Evolutionary conservation across 2,113 vertebrate genomes (phyloP).

Genomic region (Arvicanthis niloticus): DNA sequence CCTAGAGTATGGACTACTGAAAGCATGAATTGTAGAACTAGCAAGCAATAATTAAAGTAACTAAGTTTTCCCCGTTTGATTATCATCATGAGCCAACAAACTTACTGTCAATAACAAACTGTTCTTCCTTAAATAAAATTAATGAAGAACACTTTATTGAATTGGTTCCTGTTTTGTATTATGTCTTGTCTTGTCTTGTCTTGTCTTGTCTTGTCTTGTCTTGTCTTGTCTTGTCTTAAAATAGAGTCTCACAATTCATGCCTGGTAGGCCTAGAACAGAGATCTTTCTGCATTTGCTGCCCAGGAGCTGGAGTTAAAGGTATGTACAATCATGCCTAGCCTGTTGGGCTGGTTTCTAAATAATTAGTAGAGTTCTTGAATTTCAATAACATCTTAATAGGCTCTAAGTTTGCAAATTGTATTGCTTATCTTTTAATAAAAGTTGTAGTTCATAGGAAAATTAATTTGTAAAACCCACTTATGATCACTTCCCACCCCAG

Average conservation of each 20-base stretch:
- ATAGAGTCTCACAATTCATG: not conserved
- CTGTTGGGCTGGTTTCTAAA: constrained; percentile 2
- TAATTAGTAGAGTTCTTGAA: not conserved
- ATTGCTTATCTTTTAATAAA: constrained; percentile 42
- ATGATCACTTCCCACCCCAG: not conserved
- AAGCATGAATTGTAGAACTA: not conserved
- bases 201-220: not conserved
- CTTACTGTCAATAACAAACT: constrained; percentile 31
- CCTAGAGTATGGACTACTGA: not conserved
- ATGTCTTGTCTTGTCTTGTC: not conserved
- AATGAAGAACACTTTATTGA: not conserved
- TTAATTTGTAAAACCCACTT: constrained; percentile 48
- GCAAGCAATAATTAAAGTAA: constrained; percentile 48
- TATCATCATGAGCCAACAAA: not conserved
- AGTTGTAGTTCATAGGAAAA: not conserved
- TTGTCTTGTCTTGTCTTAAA: not conserved
- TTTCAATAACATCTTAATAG: constrained; percentile 33
- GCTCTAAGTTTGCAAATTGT: not conserved
- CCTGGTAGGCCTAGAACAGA: not conserved
- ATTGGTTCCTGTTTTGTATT: not conserved
- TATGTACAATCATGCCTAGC: not conserved
- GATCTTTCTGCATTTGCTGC: not conserved
- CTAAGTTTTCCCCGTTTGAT: constrained; percentile 5
- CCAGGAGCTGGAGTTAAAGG: not conserved
- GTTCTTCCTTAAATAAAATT: not conserved